These are phyloP conservation scores for Zeugodacus cucurbitae DNA, from an alignment of 1,140 invertebrate genomes.

Conservation along the genomic window DNA sequence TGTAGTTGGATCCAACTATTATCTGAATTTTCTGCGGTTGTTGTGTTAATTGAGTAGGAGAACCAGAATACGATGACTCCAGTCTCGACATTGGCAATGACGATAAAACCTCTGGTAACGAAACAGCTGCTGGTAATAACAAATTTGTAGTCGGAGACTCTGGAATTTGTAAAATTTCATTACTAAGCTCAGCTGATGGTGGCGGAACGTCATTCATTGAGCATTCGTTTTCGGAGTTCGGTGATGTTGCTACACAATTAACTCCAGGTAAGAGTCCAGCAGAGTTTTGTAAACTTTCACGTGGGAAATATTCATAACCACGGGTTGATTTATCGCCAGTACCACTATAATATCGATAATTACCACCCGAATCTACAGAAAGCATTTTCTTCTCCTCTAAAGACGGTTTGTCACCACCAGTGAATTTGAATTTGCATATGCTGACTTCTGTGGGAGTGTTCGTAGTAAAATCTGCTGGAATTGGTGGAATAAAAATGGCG, in stretches of 20 bases:
- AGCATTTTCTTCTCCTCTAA: slow-evolving; percentile 91
- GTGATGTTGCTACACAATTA: slow-evolving; percentile 68
- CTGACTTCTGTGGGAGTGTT: slow-evolving; percentile 84
- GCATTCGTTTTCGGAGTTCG: slow-evolving; percentile 69
- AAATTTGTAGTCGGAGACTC: slow-evolving; percentile 60
- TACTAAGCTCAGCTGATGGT: slow-evolving; percentile 61
- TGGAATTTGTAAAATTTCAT: slow-evolving; percentile 67
- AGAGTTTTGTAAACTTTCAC: slow-evolving; percentile 74
- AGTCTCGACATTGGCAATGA: neutral
- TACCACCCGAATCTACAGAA: slow-evolving; percentile 86
- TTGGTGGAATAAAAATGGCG: slow-evolving; percentile 83
- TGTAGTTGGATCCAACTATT: neutral
- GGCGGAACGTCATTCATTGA: slow-evolving; percentile 66
- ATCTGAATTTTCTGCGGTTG: neutral
- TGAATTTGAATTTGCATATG: slow-evolving; percentile 94
- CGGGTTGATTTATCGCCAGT: slow-evolving; percentile 80
- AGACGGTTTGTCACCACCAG: slow-evolving; percentile 85
- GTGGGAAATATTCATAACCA: slow-evolving; percentile 80
- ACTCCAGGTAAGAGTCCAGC: slow-evolving; percentile 48
- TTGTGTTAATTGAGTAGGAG: slow-evolving; percentile 24
- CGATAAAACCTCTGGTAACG: neutral
- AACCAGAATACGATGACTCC: neutral
- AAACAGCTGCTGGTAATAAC: slow-evolving; percentile 47
- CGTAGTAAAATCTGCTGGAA: slow-evolving; percentile 76
- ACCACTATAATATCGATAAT: slow-evolving; percentile 85